Conservation (phyloP, 2,888 invertebrate genomes). For the Tigriopus californicus region DNA sequence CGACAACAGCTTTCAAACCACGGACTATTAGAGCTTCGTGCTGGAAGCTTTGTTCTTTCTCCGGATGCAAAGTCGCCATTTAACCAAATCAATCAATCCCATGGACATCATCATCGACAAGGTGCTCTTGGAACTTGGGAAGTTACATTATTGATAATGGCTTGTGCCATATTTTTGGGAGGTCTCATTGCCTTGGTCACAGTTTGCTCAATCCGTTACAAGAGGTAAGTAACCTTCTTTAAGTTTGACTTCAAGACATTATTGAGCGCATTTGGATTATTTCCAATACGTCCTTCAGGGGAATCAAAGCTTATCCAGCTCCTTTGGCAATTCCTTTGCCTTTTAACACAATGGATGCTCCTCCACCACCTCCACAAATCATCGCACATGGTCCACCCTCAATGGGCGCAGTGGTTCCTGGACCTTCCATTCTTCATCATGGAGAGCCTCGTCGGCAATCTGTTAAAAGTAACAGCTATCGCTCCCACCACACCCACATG, state of each 20-base stretch:
- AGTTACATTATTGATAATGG: conserved; percentile 56
- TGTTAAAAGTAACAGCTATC: too few species aligned
- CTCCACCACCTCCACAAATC: neutral
- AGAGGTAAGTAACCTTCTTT: conserved; percentile 25
- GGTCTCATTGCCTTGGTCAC: conserved; percentile 59
- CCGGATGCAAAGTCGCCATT: too few species aligned
- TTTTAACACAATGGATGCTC: neutral
- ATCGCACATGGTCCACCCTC: too few species aligned
- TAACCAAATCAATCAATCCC: too few species aligned
- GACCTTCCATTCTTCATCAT: neutral
- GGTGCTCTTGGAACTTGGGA: conserved; percentile 44
- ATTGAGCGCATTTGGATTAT: too few species aligned
- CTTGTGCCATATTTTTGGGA: conserved; percentile 59
- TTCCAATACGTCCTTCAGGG: too few species aligned
- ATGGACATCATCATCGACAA: too few species aligned
- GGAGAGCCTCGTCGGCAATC: neutral
- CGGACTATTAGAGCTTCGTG: too few species aligned
- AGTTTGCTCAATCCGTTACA: conserved; percentile 47
- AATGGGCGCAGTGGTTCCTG: too few species aligned
- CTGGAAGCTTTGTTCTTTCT: too few species aligned
- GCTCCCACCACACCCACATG: neutral
- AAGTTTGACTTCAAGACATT: too few species aligned
- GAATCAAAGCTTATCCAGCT: neutral
- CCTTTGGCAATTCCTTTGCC: conserved; percentile 8
- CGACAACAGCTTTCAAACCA: too few species aligned